Evolutionary conservation across 2,797 vertebrate genomes (phyloP), one percentile per base, ranked within the genome.

Genomic region (Adelosebastes latens): DNA sequence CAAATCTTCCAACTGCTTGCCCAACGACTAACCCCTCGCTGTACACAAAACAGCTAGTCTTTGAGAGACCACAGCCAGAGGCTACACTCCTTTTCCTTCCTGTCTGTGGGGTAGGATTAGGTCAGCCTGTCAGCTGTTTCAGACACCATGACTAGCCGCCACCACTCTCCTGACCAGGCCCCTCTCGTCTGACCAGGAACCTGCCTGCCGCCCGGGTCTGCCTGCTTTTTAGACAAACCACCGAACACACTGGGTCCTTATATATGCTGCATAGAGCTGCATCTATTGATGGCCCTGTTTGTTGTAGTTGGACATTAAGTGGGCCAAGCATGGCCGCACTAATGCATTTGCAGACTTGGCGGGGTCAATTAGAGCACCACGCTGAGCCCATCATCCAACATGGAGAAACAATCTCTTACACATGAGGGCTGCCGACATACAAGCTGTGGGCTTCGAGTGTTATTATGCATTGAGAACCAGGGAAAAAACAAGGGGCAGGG

Each of bases 291-390:
- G 83, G 60, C 59, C 3, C 5, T 89, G 92, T 93, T 92, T 91
- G 90, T 87, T 90, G 85, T 84, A 82, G 81, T 81, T 70, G 59
- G 70, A 79, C 79, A 79, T 91, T 92, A 90, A 92, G 83, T 82
- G 86, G 88, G 83, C 81, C 68, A 18, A 81, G 69, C 67, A 53
- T 29, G 62, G 89, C 80, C 6, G 7, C 65, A 36, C 83, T 92
- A 92, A 94, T 92, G 91, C 86, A 86, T 86, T 36, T 75, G 79
- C 84, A 86, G 90, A 91, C 88, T 77, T 71, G 68, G 60, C 12
- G 58, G 87, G 86, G 79, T 91, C 85, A 79, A 90, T 85, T 75
- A 42, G 6, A 82, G 87, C 72, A 11, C 72, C 80, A 80, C 4
- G 42, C 63, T 53, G 80, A 79, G 81, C 24, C 78, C 81, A 72